Evolutionary conservation across 2,113 vertebrate genomes (phyloP).

Genomic region (Chlorodrepanis virens): DNA sequence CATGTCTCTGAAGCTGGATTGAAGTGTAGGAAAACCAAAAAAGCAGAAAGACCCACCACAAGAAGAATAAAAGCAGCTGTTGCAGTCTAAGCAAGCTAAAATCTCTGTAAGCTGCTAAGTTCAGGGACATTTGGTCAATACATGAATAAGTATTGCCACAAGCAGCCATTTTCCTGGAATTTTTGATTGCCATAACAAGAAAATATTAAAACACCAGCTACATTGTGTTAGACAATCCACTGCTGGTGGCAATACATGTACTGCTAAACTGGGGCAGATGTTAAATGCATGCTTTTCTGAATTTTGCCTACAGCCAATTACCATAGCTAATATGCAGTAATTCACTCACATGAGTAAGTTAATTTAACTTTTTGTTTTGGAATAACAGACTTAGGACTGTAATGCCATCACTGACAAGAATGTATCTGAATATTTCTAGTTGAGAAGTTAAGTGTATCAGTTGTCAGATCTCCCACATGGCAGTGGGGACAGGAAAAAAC

Average conservation of each 20-base stretch:
- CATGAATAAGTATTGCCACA: neutral
- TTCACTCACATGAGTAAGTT: neutral
- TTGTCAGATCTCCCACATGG: neutral
- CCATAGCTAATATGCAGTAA: neutral
- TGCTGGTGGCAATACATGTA: neutral
- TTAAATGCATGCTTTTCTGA: slow-evolving; percentile 10
- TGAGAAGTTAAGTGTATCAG: neutral
- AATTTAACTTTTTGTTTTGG: neutral
- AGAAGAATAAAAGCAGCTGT: neutral
- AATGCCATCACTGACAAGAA: neutral
- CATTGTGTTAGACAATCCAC: neutral
- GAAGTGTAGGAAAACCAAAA: neutral
- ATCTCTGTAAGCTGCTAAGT: neutral
- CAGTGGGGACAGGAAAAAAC: neutral
- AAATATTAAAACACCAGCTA: neutral
- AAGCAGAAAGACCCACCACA: neutral
- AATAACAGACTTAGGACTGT: neutral
- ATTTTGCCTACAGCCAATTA: slow-evolving; percentile 10
- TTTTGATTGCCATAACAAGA: neutral
- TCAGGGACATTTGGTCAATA: neutral
- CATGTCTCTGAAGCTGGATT: neutral
- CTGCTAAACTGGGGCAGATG: slow-evolving; percentile 8
- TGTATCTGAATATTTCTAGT: neutral
- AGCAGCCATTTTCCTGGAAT: neutral
- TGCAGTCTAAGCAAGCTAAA: neutral